Evolutionary conservation across 1,140 invertebrate species (phyloP).

Genomic region (Zaprionus inermis): DNA sequence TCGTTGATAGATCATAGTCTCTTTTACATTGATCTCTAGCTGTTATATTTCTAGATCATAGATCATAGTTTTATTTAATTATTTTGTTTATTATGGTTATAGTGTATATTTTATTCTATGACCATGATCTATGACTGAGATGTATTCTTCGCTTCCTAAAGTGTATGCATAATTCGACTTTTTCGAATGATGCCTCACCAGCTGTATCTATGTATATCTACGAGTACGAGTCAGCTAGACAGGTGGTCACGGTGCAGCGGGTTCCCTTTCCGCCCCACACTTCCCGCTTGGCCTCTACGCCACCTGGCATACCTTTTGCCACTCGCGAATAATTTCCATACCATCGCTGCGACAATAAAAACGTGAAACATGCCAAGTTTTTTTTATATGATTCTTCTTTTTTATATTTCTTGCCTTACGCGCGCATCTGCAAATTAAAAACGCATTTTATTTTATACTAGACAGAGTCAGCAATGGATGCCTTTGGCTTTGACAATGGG

Average conservation of each 20-base stretch:
- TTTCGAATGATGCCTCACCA: neutral
- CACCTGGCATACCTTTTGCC: constrained; percentile 63
- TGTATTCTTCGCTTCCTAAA: neutral
- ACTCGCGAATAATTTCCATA: constrained; percentile 78
- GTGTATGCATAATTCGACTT: constrained; percentile 14
- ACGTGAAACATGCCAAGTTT: constrained; percentile 65
- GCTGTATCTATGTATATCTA: constrained; percentile 34
- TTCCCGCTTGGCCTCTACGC: too few species aligned
- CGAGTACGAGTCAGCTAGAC: constrained; percentile 37
- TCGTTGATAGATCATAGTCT: neutral
- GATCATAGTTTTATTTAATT: too few species aligned
- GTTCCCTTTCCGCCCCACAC: neutral
- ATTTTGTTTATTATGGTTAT: too few species aligned
- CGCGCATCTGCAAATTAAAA: constrained; percentile 80
- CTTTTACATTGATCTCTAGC: too few species aligned
- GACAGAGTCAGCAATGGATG: constrained; percentile 23
- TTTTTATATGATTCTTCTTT: constrained; percentile 38
- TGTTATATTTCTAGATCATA: too few species aligned
- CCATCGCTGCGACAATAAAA: constrained; percentile 72
- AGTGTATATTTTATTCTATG: too few species aligned
- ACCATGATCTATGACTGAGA: too few species aligned
- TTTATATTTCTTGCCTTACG: constrained; percentile 55
- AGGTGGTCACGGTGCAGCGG: constrained; percentile 54
- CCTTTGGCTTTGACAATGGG: constrained; percentile 68
- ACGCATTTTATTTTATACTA: constrained; percentile 79